Evolutionary conservation across 2,888 invertebrate species (phyloP).

Genomic region (Meliscaeva auricollis): DNA sequence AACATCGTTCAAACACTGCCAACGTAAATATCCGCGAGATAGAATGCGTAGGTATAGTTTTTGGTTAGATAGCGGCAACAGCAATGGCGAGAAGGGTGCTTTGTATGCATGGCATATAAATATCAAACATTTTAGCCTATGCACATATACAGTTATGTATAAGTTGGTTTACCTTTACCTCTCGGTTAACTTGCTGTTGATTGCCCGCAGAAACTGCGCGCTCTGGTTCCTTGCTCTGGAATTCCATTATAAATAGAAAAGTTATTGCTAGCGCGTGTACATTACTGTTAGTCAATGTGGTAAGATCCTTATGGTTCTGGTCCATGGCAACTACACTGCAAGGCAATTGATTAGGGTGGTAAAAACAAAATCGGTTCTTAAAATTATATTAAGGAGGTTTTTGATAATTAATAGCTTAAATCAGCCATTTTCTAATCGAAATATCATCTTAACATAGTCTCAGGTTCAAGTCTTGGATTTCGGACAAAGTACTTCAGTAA

Average conservation of each 20-base stretch:
- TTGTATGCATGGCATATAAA: conserved; percentile 1
- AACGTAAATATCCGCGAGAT: conserved; percentile 64
- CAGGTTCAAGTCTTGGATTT: too few species aligned
- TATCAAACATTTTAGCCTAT: conserved; percentile 54
- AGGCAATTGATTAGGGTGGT: background rate
- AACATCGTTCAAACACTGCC: conserved; percentile 66
- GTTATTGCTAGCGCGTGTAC: conserved; percentile 70
- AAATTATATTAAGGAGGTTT: too few species aligned
- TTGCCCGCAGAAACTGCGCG: conserved; percentile 53
- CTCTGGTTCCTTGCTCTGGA: conserved; percentile 40
- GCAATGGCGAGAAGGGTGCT: background rate
- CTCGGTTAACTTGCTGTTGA: conserved; percentile 28
- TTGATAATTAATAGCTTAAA: too few species aligned
- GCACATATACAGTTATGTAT: conserved; percentile 43
- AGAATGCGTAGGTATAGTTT: conserved; percentile 32
- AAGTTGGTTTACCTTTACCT: conserved; percentile 48
- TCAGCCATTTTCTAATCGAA: too few species aligned
- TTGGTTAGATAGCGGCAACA: background rate
- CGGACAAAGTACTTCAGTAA: too few species aligned
- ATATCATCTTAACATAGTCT: too few species aligned
- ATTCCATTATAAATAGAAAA: conserved; percentile 72
- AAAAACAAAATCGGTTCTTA: too few species aligned
- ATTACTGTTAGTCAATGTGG: conserved; percentile 57
- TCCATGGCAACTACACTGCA: conserved; percentile 20
- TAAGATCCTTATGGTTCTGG: conserved; percentile 12